phyloP scores from a whole-genome alignment of 2,113 vertebrate genomes.

The Ornithorhynchus anatinus region DNA sequence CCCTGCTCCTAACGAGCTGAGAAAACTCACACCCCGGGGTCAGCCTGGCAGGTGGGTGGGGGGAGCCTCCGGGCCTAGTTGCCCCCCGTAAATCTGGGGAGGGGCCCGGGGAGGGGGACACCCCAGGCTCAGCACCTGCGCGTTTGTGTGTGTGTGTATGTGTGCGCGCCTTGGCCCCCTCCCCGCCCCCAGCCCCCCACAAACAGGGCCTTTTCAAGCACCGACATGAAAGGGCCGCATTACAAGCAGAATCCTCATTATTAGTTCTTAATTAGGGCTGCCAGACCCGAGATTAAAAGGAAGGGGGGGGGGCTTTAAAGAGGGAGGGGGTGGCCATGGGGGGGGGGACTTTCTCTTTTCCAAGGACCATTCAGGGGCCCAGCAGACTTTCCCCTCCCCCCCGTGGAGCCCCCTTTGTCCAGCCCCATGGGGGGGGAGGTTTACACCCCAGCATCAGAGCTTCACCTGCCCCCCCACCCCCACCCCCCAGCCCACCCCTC shows the following conservation, averaged over 20 bases:
- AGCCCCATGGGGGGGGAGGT: not conserved
- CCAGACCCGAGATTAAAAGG: slow-evolving; percentile 31
- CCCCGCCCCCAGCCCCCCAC: too few species aligned
- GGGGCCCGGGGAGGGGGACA: too few species aligned
- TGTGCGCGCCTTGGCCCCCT: too few species aligned
- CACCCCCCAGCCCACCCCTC: too few species aligned
- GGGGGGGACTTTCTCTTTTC: slow-evolving; percentile 34
- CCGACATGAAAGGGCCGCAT: slow-evolving; percentile 13
- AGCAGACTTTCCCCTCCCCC: slow-evolving; percentile 25
- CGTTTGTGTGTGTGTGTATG: too few species aligned
- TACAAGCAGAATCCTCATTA: not conserved
- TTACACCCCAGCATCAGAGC: slow-evolving; percentile 6
- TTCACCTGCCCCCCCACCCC: not conserved
- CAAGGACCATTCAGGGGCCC: slow-evolving; percentile 10
- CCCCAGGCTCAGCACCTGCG: too few species aligned
- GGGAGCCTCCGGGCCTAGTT: not conserved
- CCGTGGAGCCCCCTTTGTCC: too few species aligned
- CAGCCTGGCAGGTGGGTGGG: not conserved
- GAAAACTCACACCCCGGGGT: slow-evolving; percentile 67
- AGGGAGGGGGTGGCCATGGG: not conserved
- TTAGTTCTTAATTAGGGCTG: not conserved
- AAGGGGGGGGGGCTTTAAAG: not conserved
- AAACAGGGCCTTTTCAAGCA: not conserved
- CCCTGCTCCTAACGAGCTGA: slow-evolving; percentile 65
- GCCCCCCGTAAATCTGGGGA: slow-evolving; percentile 37